Evolutionary conservation across 2,113 vertebrate species (phyloP).

Genomic region (Sclerurus mexicanus): DNA sequence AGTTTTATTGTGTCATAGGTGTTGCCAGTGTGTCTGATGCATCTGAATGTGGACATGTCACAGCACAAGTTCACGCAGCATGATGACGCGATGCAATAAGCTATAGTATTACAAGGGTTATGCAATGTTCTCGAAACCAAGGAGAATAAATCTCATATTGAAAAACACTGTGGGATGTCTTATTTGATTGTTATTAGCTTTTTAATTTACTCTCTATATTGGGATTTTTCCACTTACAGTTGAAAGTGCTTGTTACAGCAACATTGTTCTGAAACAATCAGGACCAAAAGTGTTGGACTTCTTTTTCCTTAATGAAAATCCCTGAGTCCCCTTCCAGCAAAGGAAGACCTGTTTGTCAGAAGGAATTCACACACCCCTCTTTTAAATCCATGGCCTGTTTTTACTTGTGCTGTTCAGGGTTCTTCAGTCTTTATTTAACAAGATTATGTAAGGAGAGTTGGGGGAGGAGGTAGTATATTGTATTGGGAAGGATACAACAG

Average conservation of each 20-base stretch:
- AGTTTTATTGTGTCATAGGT: conserved; percentile 49
- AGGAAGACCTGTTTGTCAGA: conserved; percentile 58
- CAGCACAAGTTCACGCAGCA: conserved; percentile 24
- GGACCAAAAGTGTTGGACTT: background rate
- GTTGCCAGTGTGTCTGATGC: conserved; percentile 51
- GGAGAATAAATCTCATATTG: background rate
- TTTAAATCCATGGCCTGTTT: conserved; percentile 56
- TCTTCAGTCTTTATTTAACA: conserved; percentile 51
- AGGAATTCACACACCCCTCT: conserved; percentile 40
- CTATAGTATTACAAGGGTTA: conserved; percentile 17
- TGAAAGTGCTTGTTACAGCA: background rate
- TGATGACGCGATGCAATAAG: conserved; percentile 7
- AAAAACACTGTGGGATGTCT: background rate
- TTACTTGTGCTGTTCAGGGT: conserved; percentile 58
- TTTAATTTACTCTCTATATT: background rate
- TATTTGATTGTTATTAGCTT: background rate
- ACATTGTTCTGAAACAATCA: background rate
- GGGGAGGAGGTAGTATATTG: background rate
- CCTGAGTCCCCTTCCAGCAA: background rate
- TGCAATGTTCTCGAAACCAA: conserved; percentile 19
- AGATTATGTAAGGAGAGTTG: conserved; percentile 52
- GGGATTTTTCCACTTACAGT: background rate
- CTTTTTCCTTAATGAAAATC: background rate
- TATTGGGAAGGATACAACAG: conserved; percentile 35
- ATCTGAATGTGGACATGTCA: conserved; percentile 47